Percentiles rank a stretch among this genome's conserved stretches.
phyloP scores from a whole-genome alignment of 1,140 invertebrate species.

The Bombus superbus region DNA sequence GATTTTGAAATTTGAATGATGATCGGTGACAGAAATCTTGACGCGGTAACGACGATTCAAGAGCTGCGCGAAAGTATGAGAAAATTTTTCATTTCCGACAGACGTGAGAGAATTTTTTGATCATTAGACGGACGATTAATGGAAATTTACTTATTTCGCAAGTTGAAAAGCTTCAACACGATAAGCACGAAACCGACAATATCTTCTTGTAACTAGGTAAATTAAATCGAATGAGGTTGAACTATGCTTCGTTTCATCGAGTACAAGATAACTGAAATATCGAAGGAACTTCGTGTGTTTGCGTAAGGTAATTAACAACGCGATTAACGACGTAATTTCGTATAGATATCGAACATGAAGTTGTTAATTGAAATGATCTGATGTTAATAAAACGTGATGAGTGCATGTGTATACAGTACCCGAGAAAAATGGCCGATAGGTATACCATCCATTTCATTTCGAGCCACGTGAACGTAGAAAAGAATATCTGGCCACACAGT shows the following conservation, averaged over 20 bases:
- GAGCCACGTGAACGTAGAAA: slow-evolving; percentile 26
- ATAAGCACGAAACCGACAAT: background rate
- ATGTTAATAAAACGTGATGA: background rate
- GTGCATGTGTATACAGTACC: slow-evolving; percentile 73
- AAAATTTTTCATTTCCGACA: too few species aligned
- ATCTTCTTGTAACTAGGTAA: background rate
- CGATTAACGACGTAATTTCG: background rate
- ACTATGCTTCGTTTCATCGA: background rate
- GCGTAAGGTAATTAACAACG: background rate
- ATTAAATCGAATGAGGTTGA: background rate
- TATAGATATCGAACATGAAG: background rate
- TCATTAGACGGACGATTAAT: too few species aligned
- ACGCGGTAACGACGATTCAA: too few species aligned
- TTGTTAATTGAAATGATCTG: background rate
- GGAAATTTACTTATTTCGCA: too few species aligned
- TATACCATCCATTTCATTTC: slow-evolving; percentile 85
- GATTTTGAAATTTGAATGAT: too few species aligned
- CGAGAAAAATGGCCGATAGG: slow-evolving; percentile 84
- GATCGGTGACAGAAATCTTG: too few species aligned
- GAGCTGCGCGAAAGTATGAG: too few species aligned
- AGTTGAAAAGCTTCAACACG: too few species aligned
- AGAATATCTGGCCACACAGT: slow-evolving; percentile 44
- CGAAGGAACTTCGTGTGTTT: background rate
- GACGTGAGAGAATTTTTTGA: too few species aligned
- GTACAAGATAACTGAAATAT: background rate